phyloP scores from a whole-genome alignment of 2,113 vertebrate genomes.

The Scytalopus superciliaris region DNA sequence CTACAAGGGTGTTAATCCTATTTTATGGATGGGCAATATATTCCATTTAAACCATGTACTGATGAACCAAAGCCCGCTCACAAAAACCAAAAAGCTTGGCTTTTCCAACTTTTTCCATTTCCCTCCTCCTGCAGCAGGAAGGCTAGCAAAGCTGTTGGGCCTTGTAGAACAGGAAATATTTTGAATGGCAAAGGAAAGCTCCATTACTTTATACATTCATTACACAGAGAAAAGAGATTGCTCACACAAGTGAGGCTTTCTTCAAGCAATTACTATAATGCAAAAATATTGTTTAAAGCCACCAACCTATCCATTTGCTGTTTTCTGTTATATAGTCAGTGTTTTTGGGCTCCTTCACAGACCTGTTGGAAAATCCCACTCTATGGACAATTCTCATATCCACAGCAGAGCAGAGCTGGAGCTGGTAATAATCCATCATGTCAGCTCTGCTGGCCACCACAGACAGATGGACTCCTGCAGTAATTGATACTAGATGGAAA shows the following conservation, averaged over 20 bases:
- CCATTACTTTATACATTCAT: neutral
- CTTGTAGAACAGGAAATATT: neutral
- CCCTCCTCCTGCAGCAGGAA: neutral
- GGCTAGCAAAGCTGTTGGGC: neutral
- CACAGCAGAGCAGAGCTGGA: neutral
- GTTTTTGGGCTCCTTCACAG: neutral
- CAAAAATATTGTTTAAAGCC: neutral
- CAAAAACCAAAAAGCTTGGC: neutral
- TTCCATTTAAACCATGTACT: accelerated
- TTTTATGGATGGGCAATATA: neutral
- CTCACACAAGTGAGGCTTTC: neutral
- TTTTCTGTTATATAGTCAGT: neutral
- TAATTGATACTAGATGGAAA: neutral
- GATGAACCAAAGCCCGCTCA: neutral
- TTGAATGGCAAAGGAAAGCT: neutral
- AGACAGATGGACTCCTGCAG: neutral
- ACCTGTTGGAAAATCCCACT: neutral
- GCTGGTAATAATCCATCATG: accelerated
- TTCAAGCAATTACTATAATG: neutral
- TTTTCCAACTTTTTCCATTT: neutral
- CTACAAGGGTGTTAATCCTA: neutral
- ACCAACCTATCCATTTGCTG: neutral
- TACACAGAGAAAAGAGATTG: neutral
- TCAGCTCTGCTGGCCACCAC: neutral
- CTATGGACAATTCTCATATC: neutral